A percentile compares a stretch with the other conserved stretches of the same genome.
Evolutionary conservation across 1,140 invertebrate genomes (phyloP).

Genomic region (Papilio dardanus): DNA sequence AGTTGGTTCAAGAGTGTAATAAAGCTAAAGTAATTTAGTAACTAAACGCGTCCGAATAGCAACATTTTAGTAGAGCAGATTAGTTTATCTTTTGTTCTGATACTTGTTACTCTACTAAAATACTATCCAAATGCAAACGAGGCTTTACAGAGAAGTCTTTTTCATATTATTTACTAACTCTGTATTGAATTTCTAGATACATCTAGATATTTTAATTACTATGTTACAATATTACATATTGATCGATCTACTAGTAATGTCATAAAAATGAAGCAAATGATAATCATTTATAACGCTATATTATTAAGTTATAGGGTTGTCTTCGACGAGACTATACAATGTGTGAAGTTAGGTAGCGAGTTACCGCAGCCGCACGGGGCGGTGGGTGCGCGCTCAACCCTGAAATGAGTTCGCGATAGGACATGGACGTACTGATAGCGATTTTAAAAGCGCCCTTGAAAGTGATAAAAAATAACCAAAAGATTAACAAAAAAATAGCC

Average conservation of each 20-base stretch:
- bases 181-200: no score
- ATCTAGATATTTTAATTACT: neutral
- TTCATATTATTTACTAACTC: no score
- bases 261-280: neutral
- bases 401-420: conserved; percentile 71
- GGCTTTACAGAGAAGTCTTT: no score
- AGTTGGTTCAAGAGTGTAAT: no score
- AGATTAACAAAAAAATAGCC: no score
- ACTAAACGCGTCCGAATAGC: no score
- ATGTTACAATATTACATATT: neutral
- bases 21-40: no score
- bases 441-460: neutral
- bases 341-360: conserved; percentile 57
- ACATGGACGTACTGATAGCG: conserved; percentile 49
- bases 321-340: conserved; percentile 38
- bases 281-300: neutral
- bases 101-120: no score
- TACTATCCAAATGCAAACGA: no score
- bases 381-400: conserved; percentile 69
- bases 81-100: no score
- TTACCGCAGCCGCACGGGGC: conserved; percentile 55
- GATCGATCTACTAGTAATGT: neutral
- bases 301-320: conserved; percentile 31
- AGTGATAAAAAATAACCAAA: no score
- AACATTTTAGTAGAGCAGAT: no score